Conservation (phyloP, 2,113 vertebrate species). For the Gila orcuttii region DNA sequence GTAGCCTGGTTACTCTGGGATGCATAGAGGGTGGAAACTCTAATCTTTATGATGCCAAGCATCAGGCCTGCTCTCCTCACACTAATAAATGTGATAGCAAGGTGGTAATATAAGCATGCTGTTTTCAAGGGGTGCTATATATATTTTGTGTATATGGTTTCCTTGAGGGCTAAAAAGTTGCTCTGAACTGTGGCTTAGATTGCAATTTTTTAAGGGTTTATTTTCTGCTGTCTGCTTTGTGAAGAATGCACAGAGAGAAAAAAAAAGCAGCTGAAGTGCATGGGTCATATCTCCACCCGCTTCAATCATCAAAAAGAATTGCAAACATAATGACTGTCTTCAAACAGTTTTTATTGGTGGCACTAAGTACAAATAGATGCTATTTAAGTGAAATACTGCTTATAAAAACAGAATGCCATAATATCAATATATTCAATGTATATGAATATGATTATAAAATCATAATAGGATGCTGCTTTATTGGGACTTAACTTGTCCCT, state of each 20-base stretch:
- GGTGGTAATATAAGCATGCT: constrained; percentile 48
- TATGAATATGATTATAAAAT: too few species aligned
- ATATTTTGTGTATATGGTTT: neutral
- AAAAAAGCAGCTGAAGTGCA: neutral
- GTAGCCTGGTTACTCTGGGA: constrained; percentile 39
- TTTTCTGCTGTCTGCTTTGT: constrained; percentile 12
- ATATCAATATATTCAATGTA: too few species aligned
- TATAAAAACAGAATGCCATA: too few species aligned
- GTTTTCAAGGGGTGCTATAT: constrained; percentile 31
- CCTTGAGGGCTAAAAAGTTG: constrained; percentile 22
- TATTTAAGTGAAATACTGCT: too few species aligned
- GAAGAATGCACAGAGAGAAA: neutral
- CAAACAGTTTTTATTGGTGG: neutral
- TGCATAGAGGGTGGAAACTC: constrained; percentile 41
- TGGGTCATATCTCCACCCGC: neutral
- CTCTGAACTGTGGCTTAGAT: neutral
- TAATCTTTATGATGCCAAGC: constrained; percentile 50
- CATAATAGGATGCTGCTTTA: too few species aligned
- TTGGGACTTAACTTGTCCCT: too few species aligned
- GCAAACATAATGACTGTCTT: neutral
- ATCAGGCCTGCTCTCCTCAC: constrained; percentile 39
- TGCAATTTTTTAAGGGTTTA: neutral
- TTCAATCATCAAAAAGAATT: neutral
- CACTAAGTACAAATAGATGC: too few species aligned
- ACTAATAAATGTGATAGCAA: constrained; percentile 44